These are phyloP conservation scores for Wasmannia auropunctata DNA, from an alignment of 1,140 invertebrate genomes.

Conservation along the genomic window DNA sequence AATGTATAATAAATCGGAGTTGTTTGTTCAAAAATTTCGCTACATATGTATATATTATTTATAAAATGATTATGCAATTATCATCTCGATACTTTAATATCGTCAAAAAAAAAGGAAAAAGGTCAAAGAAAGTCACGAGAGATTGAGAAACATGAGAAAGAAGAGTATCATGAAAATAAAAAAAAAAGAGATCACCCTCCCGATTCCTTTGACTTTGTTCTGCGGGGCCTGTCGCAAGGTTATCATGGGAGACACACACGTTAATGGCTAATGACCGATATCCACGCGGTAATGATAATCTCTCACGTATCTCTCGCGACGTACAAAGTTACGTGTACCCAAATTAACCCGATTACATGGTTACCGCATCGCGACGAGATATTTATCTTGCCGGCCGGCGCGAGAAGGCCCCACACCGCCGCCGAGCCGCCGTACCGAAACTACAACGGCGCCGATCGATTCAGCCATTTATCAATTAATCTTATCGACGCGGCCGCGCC, in stretches of 20 bases:
- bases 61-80: neutral
- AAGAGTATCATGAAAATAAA: neutral
- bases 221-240: neutral
- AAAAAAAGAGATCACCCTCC: neutral
- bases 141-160: neutral
- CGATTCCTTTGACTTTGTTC: neutral
- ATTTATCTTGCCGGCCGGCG: constrained; percentile 64
- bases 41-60: too few species aligned
- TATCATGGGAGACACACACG: constrained; percentile 17
- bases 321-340: constrained; percentile 50
- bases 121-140: neutral
- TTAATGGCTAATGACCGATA: constrained; percentile 27
- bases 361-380: constrained; percentile 63
- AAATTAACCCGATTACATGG: constrained; percentile 67
- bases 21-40: neutral
- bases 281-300: constrained; percentile 61
- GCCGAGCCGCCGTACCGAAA: constrained; percentile 54
- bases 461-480: constrained; percentile 79
- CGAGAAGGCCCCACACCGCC: constrained; percentile 16
- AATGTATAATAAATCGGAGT: neutral
- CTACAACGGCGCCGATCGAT: constrained; percentile 72
- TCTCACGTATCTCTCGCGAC: constrained; percentile 34
- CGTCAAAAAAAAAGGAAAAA: too few species aligned
- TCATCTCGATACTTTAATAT: neutral
- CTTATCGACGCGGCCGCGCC: constrained; percentile 72